Base-by-base conservation (phyloP, 2,113 vertebrate genomes). In the Hyperoodon ampullatus region DNA sequence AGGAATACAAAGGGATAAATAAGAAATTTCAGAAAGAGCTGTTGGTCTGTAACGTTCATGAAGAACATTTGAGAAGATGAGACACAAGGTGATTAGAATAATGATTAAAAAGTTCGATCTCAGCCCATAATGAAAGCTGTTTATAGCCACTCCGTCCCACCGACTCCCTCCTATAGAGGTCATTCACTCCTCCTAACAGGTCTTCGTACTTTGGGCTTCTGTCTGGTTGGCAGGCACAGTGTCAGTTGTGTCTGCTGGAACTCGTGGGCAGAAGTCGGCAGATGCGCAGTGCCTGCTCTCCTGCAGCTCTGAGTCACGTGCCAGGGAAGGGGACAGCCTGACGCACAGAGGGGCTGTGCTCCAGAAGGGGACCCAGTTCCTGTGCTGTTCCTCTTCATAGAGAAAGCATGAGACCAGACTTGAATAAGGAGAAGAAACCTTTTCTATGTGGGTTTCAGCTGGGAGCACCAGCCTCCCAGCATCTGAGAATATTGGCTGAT, bases 381-480 rank as follows among this genome's bases (percentile, higher is more conserved):
- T 11, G 3, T 9, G 53, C 61, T 53, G 28, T 39, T 28, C 26
- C 44, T 8, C n/a, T 63, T 72, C 33, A 12, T 3, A 72, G 21
- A 35, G 21, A 60, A 77, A 86, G 63, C 30, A 10, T 2, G 39
- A 61, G 19, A 60, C 12, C 35, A 19, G 28, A 33, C 33, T 61
- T 23, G 53, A 71, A 68, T 28, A 16, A 21, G 77, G 47, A 93
- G 63, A 60, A 35, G 39, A 85, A 72, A 61, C 63, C 53, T 93
- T 88, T 85, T 82, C 93, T 53, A 50, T 30, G 92, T 58, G 78
- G 70, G 70, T 74, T 88, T 74, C 89, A 78, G 91, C 84, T 78
- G 60, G 11, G 58, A 89, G 39, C 44, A 2, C 39, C 55, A 66
- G 74, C n/a, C 81, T 87, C 65, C 30, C 33, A 60, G 70, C 94